phyloP scores from a whole-genome alignment of 1,140 invertebrate species.

The Varroa destructor region DNA sequence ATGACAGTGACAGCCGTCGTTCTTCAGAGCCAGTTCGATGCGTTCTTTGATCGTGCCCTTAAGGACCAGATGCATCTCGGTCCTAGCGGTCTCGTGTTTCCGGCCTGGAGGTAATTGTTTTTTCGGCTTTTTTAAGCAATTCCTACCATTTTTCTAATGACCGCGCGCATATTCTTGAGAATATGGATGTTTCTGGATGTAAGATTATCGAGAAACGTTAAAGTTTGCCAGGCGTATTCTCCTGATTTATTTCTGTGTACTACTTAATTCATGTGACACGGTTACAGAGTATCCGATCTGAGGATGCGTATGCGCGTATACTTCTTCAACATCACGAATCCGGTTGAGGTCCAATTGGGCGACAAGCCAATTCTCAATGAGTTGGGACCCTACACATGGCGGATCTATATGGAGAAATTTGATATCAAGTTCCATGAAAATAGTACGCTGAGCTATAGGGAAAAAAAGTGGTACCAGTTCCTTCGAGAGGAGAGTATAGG shows the following conservation, averaged over 20 bases:
- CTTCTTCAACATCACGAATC: constrained; percentile 77
- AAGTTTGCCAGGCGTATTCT: no score
- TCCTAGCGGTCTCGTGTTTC: constrained; percentile 11
- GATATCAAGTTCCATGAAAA: constrained; percentile 23
- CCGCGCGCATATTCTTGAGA: no score
- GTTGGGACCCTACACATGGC: constrained; percentile 79
- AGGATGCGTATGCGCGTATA: constrained; percentile 42
- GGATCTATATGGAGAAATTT: constrained; percentile 37
- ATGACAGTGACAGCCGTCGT: neutral
- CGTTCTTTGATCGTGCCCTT: constrained; percentile 14
- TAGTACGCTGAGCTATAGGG: neutral
- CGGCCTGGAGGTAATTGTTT: constrained; percentile 10
- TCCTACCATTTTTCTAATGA: neutral
- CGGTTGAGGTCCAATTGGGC: constrained; percentile 55
- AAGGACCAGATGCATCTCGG: constrained; percentile 26
- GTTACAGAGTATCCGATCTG: constrained; percentile 22
- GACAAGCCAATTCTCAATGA: constrained; percentile 59
- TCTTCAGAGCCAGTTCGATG: neutral
- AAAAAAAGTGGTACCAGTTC: constrained; percentile 24
- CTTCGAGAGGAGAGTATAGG: constrained; percentile 10
- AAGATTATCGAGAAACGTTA: no score
- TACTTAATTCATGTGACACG: no score
- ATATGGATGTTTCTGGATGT: no score
- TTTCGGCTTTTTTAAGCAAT: neutral
- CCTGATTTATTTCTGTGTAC: no score